Evolutionary conservation across 1,140 invertebrate species (phyloP).

Genomic region (Periplaneta americana): DNA sequence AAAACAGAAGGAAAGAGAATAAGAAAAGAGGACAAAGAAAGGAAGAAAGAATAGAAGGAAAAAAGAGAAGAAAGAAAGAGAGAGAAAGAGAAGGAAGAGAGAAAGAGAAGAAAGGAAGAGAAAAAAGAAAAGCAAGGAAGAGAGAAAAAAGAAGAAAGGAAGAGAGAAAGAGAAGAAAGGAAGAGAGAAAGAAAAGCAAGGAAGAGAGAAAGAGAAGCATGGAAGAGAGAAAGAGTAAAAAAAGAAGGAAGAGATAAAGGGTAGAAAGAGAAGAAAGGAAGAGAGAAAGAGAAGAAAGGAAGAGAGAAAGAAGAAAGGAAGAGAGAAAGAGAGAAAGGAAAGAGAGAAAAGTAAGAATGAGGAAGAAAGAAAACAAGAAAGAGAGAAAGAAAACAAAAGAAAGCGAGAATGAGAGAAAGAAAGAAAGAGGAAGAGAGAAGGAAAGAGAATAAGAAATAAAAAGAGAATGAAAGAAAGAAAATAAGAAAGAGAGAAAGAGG

Average conservation of each 20-base stretch:
- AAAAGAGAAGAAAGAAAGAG: not conserved
- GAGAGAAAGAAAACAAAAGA: not conserved
- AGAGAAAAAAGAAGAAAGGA: not conserved
- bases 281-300: not conserved
- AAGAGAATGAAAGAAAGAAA: not conserved
- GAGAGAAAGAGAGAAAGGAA: not conserved
- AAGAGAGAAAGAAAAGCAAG: not conserved
- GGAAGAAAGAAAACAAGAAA: not conserved
- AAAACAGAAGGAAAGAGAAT: too few relatives aligned
- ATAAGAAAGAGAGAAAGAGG: not conserved
- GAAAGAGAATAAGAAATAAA: not conserved
- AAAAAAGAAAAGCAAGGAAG: too few relatives aligned
- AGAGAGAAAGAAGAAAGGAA: not conserved
- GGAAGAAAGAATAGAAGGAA: too few relatives aligned
- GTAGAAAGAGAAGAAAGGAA: not conserved
- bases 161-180: not conserved
- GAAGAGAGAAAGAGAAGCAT: not conserved
- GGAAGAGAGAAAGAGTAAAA: not conserved
- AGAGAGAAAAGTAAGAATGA: too few relatives aligned
- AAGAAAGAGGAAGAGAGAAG: not conserved
- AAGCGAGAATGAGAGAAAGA: not conserved
- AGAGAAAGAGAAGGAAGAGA: not conserved
- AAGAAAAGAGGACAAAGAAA: too few relatives aligned
- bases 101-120: not conserved
- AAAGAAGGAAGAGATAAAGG: not conserved